Evolutionary conservation across 2,797 vertebrate genomes (phyloP), one percentile per base, ranked within the genome.

Genomic region (Euthynnus affinis): DNA sequence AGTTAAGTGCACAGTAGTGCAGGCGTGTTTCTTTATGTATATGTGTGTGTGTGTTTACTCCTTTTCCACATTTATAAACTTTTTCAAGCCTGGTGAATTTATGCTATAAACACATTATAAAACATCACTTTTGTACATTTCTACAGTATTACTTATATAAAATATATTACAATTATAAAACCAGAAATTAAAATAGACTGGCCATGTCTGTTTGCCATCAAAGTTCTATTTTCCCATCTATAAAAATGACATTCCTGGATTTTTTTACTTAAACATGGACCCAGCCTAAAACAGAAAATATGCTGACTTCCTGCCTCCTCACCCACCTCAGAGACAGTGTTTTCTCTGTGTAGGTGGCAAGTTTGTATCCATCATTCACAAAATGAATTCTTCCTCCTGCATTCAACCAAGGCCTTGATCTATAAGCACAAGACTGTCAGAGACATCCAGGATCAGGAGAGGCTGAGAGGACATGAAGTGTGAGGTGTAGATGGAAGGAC

Each of bases 291-390:
- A 18, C 34, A 48, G 62, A 15, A 1, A 60, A 60, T 34, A n/a
- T 42, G 22, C 42, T 23, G 44, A 58, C 57, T 49, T 57, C 52
- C 32, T 18, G 20, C 61, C n/a, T 59, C 60, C 20, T 64, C 32
- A 15, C 8, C 34, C 8, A 18, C 9, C 55, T 57, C 6, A 3
- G 29, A 58, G 5, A 55, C 53, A 51, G 22, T 49, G 42, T 64
- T 15, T 15, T 51, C 23, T 56, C 23, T 3, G 3, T n/a, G 42
- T 2, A 58, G 58, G 52, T 8, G 65, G 46, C 13, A 44, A 3
- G 32, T 80, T 51, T 63, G 42, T 17, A 51, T 49, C 51, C 42
- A n/a, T 34, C 44, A 9, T 52, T 20, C 70, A 56, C 22, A 22
- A 8, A 1, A 71, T 34, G 34, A 20, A 20, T 49, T 37, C 29